A percentile compares a stretch with the other conserved stretches of the same genome.
Evolutionary conservation across 2,113 vertebrate genomes (phyloP).

Genomic region (Ochotona curzoniae): DNA sequence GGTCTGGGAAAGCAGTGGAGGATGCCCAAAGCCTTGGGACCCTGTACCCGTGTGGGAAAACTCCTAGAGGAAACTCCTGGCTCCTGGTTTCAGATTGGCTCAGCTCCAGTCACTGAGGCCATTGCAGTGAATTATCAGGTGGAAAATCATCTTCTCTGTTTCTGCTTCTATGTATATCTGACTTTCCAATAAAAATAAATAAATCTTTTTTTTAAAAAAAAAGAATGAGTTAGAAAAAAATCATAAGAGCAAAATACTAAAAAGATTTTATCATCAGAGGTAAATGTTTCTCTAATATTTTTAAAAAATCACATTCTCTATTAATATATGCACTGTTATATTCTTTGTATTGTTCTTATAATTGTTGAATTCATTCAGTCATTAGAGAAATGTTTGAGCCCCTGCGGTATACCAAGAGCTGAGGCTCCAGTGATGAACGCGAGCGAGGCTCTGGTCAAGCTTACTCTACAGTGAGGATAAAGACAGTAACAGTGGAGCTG

Average conservation of each 20-base stretch:
- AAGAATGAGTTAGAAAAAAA: slow-evolving; percentile 32
- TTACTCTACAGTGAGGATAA: background rate
- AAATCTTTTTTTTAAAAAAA: background rate
- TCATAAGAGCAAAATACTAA: slow-evolving; percentile 23
- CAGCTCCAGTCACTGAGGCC: too few species aligned
- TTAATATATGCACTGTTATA: background rate
- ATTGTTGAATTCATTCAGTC: slow-evolving; percentile 25
- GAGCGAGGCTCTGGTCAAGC: background rate
- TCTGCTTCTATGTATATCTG: too few species aligned
- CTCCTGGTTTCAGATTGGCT: too few species aligned
- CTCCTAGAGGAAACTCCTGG: too few species aligned
- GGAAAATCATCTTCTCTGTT: too few species aligned
- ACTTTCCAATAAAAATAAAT: too few species aligned
- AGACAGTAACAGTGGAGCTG: background rate
- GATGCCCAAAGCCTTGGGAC: too few species aligned
- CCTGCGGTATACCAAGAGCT: background rate
- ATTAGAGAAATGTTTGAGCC: slow-evolving; percentile 21
- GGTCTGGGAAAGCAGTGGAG: too few species aligned
- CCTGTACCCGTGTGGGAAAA: too few species aligned
- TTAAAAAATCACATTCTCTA: background rate
- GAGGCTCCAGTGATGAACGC: background rate
- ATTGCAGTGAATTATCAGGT: too few species aligned
- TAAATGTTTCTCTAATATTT: slow-evolving; percentile 27
- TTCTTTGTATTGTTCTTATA: background rate
- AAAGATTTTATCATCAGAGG: background rate